Percentiles rank a stretch among this genome's conserved stretches.
These are phyloP conservation scores for Pseudotriccus pelzelni DNA, from an alignment of 2,797 vertebrate species.

Conservation along the genomic window DNA sequence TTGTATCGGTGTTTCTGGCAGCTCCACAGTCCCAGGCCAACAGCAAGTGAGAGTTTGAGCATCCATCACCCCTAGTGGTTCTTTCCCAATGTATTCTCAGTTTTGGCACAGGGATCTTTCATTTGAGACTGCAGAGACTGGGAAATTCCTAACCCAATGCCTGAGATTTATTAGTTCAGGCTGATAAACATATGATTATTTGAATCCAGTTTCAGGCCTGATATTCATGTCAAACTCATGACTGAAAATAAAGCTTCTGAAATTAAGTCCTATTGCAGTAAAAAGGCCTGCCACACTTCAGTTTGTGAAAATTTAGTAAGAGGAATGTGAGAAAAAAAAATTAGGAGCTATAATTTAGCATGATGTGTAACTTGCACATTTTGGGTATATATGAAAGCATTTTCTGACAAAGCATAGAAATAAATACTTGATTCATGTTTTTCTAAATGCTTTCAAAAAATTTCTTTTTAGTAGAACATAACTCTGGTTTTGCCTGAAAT, in stretches of 20 bases:
- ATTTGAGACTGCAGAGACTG: conserved; percentile 18
- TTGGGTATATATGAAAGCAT: background rate
- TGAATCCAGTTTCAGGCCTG: background rate
- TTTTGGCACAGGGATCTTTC: conserved; percentile 41
- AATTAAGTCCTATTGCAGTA: background rate
- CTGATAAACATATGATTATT: conserved; percentile 26
- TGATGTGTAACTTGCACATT: background rate
- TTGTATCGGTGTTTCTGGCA: conserved; percentile 58
- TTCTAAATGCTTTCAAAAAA: background rate
- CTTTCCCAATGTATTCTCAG: conserved; percentile 43
- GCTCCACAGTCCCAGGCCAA: conserved; percentile 38
- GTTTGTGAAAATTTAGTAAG: background rate
- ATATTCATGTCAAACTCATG: background rate
- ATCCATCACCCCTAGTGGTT: conserved; percentile 49
- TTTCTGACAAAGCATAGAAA: background rate
- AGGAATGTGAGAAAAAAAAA: background rate
- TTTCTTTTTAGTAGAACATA: background rate
- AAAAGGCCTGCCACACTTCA: background rate
- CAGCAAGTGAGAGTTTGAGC: conserved; percentile 50
- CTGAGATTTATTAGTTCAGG: background rate
- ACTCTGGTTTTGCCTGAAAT: background rate
- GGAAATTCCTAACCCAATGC: conserved; percentile 1
- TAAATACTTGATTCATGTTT: background rate
- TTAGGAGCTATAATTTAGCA: background rate
- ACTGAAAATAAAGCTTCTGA: background rate